Base-by-base conservation (phyloP, 2,797 vertebrate genomes). In the Neomorphus geoffroyi region DNA sequence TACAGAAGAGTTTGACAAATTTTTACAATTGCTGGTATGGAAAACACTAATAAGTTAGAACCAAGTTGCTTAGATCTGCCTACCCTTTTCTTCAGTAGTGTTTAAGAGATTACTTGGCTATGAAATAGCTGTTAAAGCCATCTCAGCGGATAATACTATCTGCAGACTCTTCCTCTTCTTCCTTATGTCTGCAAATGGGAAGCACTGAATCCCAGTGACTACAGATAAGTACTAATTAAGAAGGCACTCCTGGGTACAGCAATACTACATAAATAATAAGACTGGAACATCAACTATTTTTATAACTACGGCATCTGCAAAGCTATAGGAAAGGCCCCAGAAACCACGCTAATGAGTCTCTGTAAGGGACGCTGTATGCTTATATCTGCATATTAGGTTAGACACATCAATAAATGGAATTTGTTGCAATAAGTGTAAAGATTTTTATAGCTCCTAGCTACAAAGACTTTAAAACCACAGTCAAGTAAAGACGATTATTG, bases 321-420 rank as follows among this genome's bases (percentile, higher is more conserved):
- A 13, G 45, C 57, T 33, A 15, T 1, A 56, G 57, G 62, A n/a
- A 53, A 53, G 50, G 33, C 33, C 32, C 26, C 58, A 56, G 48
- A 66, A 86, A 11, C n/a, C 28, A 23, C 0, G 2, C 12, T 28
- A 24, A 33, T 0, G 1, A 39, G 22, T 33, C 45, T 18, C 72
- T 41, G 24, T 8, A 24, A 35, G 24, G 37, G 19, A 39, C 45
- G 16, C 2, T 21, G 8, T 11, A 11, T 7, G 14, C 51, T 30
- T 15, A 6, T 18, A n/a, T 6, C 11, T 22, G 17, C 30, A 10
- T 8, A 26, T 30, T 5, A 43, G 5, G 7, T 24, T 8, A 67
- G 30, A 51, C 11, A 81, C 5, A 33, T 5, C 27, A 10, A 7
- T 37, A 27, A 66, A 72, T 2, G 2, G 30, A 74, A 23, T 18